phyloP scores from a whole-genome alignment of 2,888 invertebrate genomes.

The Argyra leucocephala region DNA sequence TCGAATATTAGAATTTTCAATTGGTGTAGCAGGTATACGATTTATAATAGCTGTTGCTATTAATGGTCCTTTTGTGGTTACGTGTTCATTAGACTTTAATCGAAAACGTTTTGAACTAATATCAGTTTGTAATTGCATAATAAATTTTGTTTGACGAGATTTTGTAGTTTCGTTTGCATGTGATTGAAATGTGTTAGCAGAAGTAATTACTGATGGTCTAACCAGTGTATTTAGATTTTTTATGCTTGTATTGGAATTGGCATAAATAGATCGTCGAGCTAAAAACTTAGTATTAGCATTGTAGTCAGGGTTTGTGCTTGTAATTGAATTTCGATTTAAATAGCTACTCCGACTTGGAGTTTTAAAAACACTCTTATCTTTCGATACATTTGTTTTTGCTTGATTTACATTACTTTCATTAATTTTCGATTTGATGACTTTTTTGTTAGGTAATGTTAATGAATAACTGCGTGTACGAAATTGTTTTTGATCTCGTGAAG shows the following conservation, averaged over 20 bases:
- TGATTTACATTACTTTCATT: slow-evolving; percentile 15
- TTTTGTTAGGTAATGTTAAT: slow-evolving; percentile 30
- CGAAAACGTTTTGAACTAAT: slow-evolving; percentile 16
- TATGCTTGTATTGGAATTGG: slow-evolving; percentile 11
- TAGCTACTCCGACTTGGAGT: slow-evolving; percentile 25
- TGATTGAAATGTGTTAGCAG: too few relatives aligned
- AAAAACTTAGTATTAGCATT: slow-evolving; percentile 20
- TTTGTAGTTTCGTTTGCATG: slow-evolving; percentile 22
- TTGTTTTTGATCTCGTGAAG: slow-evolving; percentile 23
- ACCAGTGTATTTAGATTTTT: slow-evolving; percentile 15
- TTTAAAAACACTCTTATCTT: slow-evolving; percentile 23
- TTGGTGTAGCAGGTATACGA: slow-evolving; percentile 28
- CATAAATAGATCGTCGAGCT: slow-evolving; percentile 20
- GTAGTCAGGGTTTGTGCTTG: slow-evolving; percentile 23
- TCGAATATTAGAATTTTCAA: slow-evolving; percentile 10
- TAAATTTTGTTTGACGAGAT: slow-evolving; percentile 18
- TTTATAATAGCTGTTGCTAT: slow-evolving; percentile 31
- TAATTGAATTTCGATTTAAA: slow-evolving; percentile 27
- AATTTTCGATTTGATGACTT: too few relatives aligned
- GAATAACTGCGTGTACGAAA: slow-evolving; percentile 31
- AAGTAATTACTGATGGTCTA: slow-evolving; percentile 21
- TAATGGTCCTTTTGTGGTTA: slow-evolving; percentile 28
- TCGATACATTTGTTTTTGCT: slow-evolving; percentile 9
- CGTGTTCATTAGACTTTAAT: slow-evolving; percentile 23
- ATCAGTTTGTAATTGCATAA: slow-evolving; percentile 23